These are phyloP conservation scores for Zygothrica quintamaculata DNA, from an alignment of 2,888 invertebrate genomes.

Conservation along the genomic window DNA sequence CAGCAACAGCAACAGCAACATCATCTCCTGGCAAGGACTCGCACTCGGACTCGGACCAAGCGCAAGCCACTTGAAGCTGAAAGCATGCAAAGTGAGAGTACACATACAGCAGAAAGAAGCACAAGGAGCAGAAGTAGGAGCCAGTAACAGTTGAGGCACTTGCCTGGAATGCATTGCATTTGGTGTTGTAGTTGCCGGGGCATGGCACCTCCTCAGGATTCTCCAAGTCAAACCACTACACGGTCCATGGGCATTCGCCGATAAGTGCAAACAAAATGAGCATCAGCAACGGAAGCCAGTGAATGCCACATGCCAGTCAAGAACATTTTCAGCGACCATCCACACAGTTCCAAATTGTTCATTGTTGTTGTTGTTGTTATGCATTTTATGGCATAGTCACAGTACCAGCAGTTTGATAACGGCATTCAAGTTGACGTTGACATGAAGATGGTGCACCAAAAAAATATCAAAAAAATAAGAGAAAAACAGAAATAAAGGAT, in stretches of 20 bases:
- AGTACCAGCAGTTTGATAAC: slow-evolving; percentile 64
- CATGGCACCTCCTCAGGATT: slow-evolving; percentile 90
- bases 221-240: slow-evolving; percentile 93
- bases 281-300: slow-evolving; percentile 71
- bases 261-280: slow-evolving; percentile 79
- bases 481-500: slow-evolving; percentile 26
- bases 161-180: slow-evolving; percentile 87
- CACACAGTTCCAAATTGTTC: slow-evolving; percentile 53
- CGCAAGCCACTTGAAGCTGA: slow-evolving; percentile 58
- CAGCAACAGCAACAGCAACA: no score
- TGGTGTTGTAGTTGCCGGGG: slow-evolving; percentile 89
- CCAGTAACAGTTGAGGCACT: slow-evolving; percentile 49
- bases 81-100: slow-evolving; percentile 73
- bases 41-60: slow-evolving; percentile 46
- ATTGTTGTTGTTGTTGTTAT: slow-evolving; percentile 49
- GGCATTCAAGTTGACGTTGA: slow-evolving; percentile 63
- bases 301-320: slow-evolving; percentile 76
- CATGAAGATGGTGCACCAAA: slow-evolving; percentile 53
- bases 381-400: slow-evolving; percentile 56
- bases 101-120: slow-evolving; percentile 31
- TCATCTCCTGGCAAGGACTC: slow-evolving; percentile 67
- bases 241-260: slow-evolving; percentile 60
- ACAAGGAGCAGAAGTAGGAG: slow-evolving; percentile 1
- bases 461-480: slow-evolving; percentile 36
- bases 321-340: slow-evolving; percentile 62